A percentile compares a stretch with the other conserved stretches of the same genome.
Conservation (phyloP, 2,113 vertebrate species). For the Catharus minimus region DNA sequence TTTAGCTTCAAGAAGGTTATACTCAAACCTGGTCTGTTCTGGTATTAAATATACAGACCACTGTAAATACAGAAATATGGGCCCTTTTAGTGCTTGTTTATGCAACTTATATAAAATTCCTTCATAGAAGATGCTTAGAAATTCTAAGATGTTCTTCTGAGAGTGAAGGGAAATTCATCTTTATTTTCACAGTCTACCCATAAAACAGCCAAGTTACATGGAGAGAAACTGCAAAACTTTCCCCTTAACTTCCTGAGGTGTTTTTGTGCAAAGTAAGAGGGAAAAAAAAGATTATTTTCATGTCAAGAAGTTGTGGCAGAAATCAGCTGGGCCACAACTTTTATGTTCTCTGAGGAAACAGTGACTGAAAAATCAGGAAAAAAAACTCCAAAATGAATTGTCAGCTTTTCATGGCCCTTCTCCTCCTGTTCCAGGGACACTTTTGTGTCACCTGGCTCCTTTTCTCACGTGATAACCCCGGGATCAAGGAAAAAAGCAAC, state of each 20-base stretch:
- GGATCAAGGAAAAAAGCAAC: constrained; percentile 10
- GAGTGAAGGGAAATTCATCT: not conserved
- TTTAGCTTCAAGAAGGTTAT: not conserved
- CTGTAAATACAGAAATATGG: not conserved
- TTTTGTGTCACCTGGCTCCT: not conserved
- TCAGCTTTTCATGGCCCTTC: constrained; percentile 15
- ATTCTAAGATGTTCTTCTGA: not conserved
- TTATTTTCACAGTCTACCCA: not conserved
- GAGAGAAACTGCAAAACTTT: not conserved
- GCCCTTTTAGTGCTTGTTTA: not conserved
- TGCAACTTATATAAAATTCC: not conserved
- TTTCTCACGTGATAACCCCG: not conserved
- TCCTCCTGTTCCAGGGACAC: accelerated
- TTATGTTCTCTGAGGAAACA: not conserved
- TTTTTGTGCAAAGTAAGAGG: not conserved
- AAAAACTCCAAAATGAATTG: not conserved
- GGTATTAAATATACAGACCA: not conserved
- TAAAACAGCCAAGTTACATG: accelerated
- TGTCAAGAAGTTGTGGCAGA: not conserved
- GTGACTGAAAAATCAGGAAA: constrained; percentile 45
- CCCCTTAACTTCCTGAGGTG: accelerated
- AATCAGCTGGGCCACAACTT: not conserved
- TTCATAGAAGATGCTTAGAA: not conserved
- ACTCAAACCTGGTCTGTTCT: not conserved
- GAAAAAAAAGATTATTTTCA: not conserved